Conservation (phyloP, 2,113 vertebrate genomes). For the Lepus timidus region DNA sequence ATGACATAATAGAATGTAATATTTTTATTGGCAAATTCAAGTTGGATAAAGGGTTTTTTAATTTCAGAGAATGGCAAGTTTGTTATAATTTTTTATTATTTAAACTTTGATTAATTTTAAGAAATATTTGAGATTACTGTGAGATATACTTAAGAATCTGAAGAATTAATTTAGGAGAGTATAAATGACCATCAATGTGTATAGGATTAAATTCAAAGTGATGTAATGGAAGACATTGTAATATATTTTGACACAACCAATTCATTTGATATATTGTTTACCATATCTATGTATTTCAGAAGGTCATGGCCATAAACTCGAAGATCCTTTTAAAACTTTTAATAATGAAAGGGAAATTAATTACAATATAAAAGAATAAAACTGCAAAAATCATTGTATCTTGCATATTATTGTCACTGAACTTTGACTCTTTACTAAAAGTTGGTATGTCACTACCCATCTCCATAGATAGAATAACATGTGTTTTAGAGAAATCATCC, state of each 20-base stretch:
- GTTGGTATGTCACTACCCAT: conserved; percentile 31
- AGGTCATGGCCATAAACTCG: conserved; percentile 65
- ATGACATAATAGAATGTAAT: conserved; percentile 51
- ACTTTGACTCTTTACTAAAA: conserved; percentile 65
- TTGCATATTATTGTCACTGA: conserved; percentile 55
- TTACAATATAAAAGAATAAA: conserved; percentile 65
- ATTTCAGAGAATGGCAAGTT: conserved; percentile 39
- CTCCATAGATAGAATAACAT: conserved; percentile 63
- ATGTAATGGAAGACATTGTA: conserved; percentile 53
- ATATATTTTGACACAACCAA: conserved; percentile 66
- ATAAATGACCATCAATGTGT: conserved; percentile 17
- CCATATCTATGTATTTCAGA: conserved; percentile 62
- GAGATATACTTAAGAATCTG: conserved; percentile 45
- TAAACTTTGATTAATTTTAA: conserved; percentile 64
- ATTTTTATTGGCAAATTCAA: conserved; percentile 60
- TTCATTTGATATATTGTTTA: conserved; percentile 78
- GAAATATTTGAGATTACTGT: conserved; percentile 59
- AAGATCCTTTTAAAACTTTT: conserved; percentile 70
- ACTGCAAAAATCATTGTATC: not conserved
- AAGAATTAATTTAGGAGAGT: conserved; percentile 61
- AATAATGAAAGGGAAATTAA: conserved; percentile 76
- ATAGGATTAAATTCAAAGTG: conserved; percentile 63
- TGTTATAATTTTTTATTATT: conserved; percentile 70
- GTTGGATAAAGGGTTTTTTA: not conserved
- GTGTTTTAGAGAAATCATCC: conserved; percentile 65